phyloP scores from a whole-genome alignment of 2,113 vertebrate genomes.

The Cyanoderma ruficeps region DNA sequence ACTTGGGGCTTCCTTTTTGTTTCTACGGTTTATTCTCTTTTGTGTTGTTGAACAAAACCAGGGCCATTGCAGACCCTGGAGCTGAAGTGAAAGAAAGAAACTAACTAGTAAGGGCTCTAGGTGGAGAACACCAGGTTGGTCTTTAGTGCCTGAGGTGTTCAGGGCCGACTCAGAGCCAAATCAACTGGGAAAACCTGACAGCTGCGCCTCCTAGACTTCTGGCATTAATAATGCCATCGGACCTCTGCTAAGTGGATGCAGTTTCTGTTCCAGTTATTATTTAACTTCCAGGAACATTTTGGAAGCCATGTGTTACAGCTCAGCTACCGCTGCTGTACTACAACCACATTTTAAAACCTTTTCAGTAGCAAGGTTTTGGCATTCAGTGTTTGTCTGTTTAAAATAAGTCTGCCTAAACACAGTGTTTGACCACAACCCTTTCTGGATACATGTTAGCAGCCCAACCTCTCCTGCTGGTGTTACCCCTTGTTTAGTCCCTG shows the following conservation, averaged over 20 bases:
- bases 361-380: constrained; percentile 18
- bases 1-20: background rate
- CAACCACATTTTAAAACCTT: background rate
- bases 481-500: background rate
- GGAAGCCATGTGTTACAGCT: constrained; percentile 10
- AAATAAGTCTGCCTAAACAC: background rate
- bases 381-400: background rate
- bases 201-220: background rate
- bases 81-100: background rate
- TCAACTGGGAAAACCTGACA: constrained; percentile 24
- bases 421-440: background rate
- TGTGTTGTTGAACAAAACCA: background rate
- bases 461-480: background rate
- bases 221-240: constrained; percentile 46
- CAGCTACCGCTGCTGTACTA: background rate
- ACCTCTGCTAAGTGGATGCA: constrained; percentile 22
- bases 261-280: constrained; percentile 55
- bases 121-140: background rate
- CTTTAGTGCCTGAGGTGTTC: background rate
- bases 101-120: background rate
- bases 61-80: background rate
- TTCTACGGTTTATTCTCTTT: background rate
- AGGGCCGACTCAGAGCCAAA: background rate
- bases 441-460: background rate
- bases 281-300: constrained; percentile 62